phyloP scores from a whole-genome alignment of 2,888 invertebrate species.

The Ornithoptera priamus region DNA sequence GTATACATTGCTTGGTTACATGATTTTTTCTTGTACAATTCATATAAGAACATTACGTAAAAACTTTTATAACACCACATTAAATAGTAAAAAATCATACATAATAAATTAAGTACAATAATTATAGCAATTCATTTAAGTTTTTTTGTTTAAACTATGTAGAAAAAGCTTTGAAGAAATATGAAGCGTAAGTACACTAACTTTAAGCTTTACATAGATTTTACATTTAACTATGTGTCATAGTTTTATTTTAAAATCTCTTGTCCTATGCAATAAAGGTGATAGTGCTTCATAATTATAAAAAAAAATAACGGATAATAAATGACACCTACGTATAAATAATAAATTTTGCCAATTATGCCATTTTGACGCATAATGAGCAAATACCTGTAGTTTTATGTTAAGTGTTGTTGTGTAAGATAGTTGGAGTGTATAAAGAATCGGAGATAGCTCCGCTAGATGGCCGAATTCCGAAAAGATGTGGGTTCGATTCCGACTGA shows the following conservation, averaged over 20 bases:
- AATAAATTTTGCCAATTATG: conserved; percentile 73
- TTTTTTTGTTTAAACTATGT: neutral
- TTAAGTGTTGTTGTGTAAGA: conserved; percentile 37
- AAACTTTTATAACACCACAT: neutral
- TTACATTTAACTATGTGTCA: neutral
- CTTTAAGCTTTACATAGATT: neutral
- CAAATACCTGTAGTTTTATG: conserved; percentile 65
- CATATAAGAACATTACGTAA: neutral
- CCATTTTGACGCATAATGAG: conserved; percentile 74
- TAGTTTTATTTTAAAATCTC: neutral
- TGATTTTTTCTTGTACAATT: neutral
- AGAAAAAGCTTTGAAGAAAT: neutral
- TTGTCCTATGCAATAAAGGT: conserved; percentile 8
- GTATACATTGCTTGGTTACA: neutral
- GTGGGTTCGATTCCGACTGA: too few relatives aligned
- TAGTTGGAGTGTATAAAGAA: conserved; percentile 47
- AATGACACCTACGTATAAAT: conserved; percentile 73
- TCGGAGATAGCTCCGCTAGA: too few relatives aligned
- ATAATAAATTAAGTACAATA: neutral
- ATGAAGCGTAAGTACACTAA: neutral
- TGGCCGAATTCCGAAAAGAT: too few relatives aligned
- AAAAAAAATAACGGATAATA: conserved; percentile 42
- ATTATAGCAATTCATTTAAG: neutral
- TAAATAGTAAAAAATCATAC: neutral
- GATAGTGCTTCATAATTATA: conserved; percentile 14